Evolutionary conservation across 2,888 invertebrate species (phyloP).

Genomic region (Sceliomorpha sp.): DNA sequence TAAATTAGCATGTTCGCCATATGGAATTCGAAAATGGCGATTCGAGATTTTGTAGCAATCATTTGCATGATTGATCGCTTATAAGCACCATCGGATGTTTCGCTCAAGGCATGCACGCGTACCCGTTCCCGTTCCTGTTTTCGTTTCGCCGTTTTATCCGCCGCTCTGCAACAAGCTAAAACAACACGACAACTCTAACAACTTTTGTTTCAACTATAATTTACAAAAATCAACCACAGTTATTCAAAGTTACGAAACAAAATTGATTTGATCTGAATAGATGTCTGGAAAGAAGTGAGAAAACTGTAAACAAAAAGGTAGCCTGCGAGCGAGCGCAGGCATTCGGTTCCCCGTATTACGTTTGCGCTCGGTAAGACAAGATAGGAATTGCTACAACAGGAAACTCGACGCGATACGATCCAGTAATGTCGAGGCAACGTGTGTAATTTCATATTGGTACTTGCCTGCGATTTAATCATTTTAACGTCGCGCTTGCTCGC

Average conservation of each 20-base stretch:
- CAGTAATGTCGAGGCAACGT: constrained; percentile 67
- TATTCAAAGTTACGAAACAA: neutral
- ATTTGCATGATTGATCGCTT: constrained; percentile 77
- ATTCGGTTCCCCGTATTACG: constrained; percentile 50
- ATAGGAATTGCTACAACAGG: constrained; percentile 64
- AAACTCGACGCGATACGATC: constrained; percentile 71
- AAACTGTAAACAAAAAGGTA: constrained; percentile 1
- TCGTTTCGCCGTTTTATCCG: constrained; percentile 16
- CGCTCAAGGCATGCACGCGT: constrained; percentile 35
- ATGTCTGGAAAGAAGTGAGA: neutral
- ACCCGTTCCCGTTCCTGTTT: constrained; percentile 11
- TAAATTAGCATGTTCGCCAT: constrained; percentile 73
- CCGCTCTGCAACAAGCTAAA: no score
- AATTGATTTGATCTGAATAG: neutral
- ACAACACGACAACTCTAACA: no score
- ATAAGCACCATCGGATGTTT: constrained; percentile 50
- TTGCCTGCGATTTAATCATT: constrained; percentile 73
- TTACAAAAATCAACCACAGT: no score
- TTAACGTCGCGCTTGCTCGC: constrained; percentile 54
- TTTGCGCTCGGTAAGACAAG: constrained; percentile 67
- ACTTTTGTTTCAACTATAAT: no score
- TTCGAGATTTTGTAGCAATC: constrained; percentile 70
- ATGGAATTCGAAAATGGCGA: constrained; percentile 70
- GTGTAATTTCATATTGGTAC: constrained; percentile 78
- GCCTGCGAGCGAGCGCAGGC: no score